Evolutionary conservation across 2,113 vertebrate species (phyloP), one percentile per base, ranked within the genome.

Genomic region (Ranitomeya imitator): DNA sequence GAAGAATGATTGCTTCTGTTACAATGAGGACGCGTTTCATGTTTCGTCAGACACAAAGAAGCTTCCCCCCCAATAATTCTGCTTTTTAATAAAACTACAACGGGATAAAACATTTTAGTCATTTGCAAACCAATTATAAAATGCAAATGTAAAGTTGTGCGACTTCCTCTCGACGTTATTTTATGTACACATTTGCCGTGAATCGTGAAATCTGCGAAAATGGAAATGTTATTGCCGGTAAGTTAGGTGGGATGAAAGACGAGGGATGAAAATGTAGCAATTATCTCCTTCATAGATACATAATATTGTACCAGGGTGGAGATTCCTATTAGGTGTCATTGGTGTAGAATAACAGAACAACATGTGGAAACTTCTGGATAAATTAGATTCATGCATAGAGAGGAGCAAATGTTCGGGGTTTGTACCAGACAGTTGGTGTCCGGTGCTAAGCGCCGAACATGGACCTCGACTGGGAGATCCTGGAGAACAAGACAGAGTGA

Each of bases 251-350:
- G 76, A 63, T 78, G 59, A 79, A 51, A 55, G 31, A 59, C 63
- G 54, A 18, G 52, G 61, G 69, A 84, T 19, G 26, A 84, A 15
- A 78, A 18, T 55, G 23, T 65, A 57, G 18, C 89, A 92, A 91
- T 91, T 90, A 86, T 90, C 89, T 85, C 85, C 91, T 91, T 92
- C 91, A 89, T 77, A 83, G 88, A 90, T 91, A 92, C 89, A 16
- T 81, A 31, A 61, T 37, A 60, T 81, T 15, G 55, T 59, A 37
- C 13, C 26, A 23, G 57, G 26, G 55, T 23, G 26, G 26, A 26
- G 15, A 16, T 31, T 23, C 19, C 77, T 57, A 14, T 19, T 6
- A 7, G 18, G 54, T 23, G 77, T 57, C 77, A 57, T 57, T 11
- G 11, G 21, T 8, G 21, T n/a, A n/a, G 21, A 65, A 19, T 9